Evolutionary conservation across 2,888 invertebrate genomes (phyloP), one percentile per base, ranked within the genome.

Genomic region (Drosophila rubida): DNA sequence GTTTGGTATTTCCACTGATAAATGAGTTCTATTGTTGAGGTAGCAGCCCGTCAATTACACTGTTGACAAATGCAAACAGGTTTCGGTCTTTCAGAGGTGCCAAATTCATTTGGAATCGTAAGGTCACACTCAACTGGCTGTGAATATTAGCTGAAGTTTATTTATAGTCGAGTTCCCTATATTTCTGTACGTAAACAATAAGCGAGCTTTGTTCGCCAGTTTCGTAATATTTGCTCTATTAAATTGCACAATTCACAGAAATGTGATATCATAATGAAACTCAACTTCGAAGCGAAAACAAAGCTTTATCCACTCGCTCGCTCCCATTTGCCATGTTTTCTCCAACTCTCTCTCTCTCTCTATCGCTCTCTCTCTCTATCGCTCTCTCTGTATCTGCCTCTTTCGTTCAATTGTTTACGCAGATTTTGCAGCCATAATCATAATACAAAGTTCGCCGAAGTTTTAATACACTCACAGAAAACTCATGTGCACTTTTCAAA

Each of bases 221-320:
- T 54, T 32, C 42, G 14, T 64, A 57, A 51, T 30, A 42, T 42
- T 53, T 45, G 32, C 57, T 58, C 61, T 32, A 55, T 35, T 53
- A 44, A 58, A 53, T 42, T 62, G 63, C 54, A 54, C 45, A 59
- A 62, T 72, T 72, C 61, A 57, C 61, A 58, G 71, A 68, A 72
- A 72, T 48, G 51, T 72, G 58, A 72, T 72, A 62, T 68, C 62
- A 73, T 48, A 62, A 19, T 44, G 27, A 64, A 64, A 39, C 60
- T 16, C 48, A 50, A 54, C 59, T 37, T 14, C 58, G 39, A 63
- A 55, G 50, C 50, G 53, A 70, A 70, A 27, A 48, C 55, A 55
- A 37, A 41, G 13, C 19, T 23, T 25, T 27, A 32, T 32, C 32
- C 32, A 7, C 14, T 14, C 41, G 4, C 11, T 41, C 19, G 7